A percentile compares a stretch with the other conserved stretches of the same genome.
Conservation (phyloP, 2,797 vertebrate genomes). For the Ctenosaura bakeri region DNA sequence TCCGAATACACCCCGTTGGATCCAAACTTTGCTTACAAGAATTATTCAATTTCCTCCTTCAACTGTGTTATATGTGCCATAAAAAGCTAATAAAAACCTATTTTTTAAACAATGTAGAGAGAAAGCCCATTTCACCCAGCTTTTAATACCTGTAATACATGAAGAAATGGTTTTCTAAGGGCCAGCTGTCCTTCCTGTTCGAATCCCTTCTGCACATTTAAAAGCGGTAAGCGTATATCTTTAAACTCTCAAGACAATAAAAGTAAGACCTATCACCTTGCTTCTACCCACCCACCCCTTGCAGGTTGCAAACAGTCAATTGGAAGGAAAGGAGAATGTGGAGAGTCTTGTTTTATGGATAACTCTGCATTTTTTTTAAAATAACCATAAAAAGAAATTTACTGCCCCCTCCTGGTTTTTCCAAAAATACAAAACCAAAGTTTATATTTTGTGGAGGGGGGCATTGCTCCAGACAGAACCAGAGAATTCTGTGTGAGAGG, state of each 20-base stretch:
- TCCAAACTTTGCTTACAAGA: not conserved
- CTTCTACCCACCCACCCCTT: not conserved
- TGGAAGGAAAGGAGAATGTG: slow-evolving; percentile 29
- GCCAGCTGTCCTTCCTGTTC: not conserved
- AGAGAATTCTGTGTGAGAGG: slow-evolving; percentile 24
- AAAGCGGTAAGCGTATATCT: not conserved
- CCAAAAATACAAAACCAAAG: slow-evolving; percentile 23
- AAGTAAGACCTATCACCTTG: not conserved
- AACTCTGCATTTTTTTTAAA: slow-evolving; percentile 41
- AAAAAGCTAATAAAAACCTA: not conserved
- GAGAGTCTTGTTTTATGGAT: slow-evolving; percentile 25
- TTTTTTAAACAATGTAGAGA: not conserved
- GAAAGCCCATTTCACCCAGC: not conserved
- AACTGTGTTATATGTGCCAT: too few species aligned
- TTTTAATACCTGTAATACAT: not conserved
- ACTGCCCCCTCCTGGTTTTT: slow-evolving; percentile 80
- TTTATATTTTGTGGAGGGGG: not conserved
- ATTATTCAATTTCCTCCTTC: not conserved
- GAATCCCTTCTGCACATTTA: not conserved
- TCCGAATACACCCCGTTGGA: not conserved
- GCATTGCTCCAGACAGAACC: slow-evolving; percentile 31
- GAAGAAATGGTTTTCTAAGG: not conserved
- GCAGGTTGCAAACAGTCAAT: not conserved
- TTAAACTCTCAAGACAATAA: slow-evolving; percentile 14
- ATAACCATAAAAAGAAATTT: slow-evolving; percentile 72